Evolutionary conservation across 2,797 vertebrate genomes (phyloP).

Genomic region (Xenopus petersii): DNA sequence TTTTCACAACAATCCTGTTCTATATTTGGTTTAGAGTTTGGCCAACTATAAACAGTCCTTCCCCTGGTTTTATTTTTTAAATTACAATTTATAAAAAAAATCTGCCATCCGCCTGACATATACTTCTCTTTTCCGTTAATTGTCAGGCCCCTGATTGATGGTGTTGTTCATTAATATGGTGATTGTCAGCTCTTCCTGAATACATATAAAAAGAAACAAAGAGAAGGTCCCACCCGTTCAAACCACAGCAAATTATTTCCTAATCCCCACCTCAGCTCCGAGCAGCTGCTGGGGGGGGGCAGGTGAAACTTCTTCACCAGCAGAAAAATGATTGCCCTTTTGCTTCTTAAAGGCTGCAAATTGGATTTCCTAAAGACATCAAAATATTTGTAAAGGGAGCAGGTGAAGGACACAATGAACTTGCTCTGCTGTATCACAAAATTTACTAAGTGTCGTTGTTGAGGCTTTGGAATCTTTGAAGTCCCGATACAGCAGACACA

Average conservation of each 20-base stretch:
- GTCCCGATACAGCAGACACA: no score
- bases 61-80: constrained; percentile 51
- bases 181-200: constrained; percentile 98
- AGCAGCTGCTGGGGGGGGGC: constrained; percentile 55
- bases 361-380: constrained; percentile 52
- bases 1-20: constrained; percentile 55
- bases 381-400: constrained; percentile 37
- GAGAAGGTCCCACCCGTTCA: constrained; percentile 82
- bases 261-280: constrained; percentile 69
- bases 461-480: no score
- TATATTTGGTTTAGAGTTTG: constrained; percentile 67
- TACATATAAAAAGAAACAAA: constrained; percentile 99
- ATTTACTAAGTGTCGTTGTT: no score
- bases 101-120: constrained; percentile 81
- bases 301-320: constrained; percentile 54
- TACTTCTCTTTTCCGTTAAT: constrained; percentile 94
- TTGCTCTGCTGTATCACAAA: constrained; percentile 11
- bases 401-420: constrained; percentile 50
- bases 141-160: constrained; percentile 91
- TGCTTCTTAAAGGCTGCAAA: constrained; percentile 61
- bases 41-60: constrained; percentile 77
- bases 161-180: constrained; percentile 91
- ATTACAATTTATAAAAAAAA: constrained; percentile 62
- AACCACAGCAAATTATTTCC: constrained; percentile 77
- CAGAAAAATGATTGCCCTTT: constrained; percentile 51